phyloP scores from a whole-genome alignment of 2,113 vertebrate species.

The Pleuronectes platessa region DNA sequence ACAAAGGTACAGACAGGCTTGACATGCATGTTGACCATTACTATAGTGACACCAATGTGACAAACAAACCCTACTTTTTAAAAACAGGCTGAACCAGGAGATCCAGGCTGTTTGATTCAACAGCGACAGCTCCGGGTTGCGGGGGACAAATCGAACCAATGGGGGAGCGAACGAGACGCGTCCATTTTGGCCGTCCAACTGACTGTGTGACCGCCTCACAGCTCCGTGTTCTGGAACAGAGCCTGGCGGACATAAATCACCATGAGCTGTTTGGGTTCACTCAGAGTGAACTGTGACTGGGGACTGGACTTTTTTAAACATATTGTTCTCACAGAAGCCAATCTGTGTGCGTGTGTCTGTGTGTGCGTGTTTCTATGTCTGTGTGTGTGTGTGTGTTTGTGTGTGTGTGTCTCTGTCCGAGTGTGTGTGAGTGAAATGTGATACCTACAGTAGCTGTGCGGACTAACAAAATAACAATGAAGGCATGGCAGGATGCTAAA shows the following conservation, averaged over 20 bases:
- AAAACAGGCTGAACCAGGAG: too few relatives aligned
- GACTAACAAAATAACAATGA: too few relatives aligned
- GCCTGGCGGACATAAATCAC: conserved; percentile 62
- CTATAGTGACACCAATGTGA: too few relatives aligned
- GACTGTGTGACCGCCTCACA: conserved; percentile 44
- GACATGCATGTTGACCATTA: too few relatives aligned
- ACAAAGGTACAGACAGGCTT: too few relatives aligned
- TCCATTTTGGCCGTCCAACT: conserved; percentile 26
- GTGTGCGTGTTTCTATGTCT: not conserved
- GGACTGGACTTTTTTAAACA: conserved; percentile 16
- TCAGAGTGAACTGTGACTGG: conserved; percentile 35
- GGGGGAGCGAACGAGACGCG: too few relatives aligned
- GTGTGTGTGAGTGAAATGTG: not conserved
- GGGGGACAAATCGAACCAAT: too few relatives aligned
- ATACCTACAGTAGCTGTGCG: not conserved
- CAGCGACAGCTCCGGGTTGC: too few relatives aligned
- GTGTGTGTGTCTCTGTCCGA: not conserved
- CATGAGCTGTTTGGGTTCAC: conserved; percentile 35
- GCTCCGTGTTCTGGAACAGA: conserved; percentile 31
- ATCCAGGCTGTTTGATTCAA: too few relatives aligned
- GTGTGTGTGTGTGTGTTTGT: not conserved
- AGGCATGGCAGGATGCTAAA: too few relatives aligned
- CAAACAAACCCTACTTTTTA: too few relatives aligned
- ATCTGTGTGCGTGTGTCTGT: not conserved
- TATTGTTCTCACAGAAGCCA: conserved; percentile 23